Evolutionary conservation across 2,113 vertebrate species (phyloP).

Genomic region (Gymnorhina tibicen): DNA sequence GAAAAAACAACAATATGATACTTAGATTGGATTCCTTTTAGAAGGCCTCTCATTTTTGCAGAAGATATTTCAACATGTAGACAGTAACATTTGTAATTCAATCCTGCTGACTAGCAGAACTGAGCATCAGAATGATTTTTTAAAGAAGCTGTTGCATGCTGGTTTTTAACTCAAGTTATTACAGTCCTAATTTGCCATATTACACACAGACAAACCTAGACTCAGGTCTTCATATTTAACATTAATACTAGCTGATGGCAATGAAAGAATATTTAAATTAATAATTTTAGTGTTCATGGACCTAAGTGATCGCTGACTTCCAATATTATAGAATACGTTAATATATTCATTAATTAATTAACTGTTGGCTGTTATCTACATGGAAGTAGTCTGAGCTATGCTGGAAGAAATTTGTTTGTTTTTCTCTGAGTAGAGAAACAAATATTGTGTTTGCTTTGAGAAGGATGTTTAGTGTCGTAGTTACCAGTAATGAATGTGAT

Average conservation of each 20-base stretch:
- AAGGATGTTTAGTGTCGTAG: not conserved
- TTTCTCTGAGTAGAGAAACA: not conserved
- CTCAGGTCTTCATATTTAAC: not conserved
- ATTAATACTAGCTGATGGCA: not conserved
- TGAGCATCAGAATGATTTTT: not conserved
- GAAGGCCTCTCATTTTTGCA: constrained; percentile 45
- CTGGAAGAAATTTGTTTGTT: not conserved
- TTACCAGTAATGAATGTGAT: not conserved
- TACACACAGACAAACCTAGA: not conserved
- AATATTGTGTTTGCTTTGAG: not conserved
- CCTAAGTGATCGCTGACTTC: not conserved
- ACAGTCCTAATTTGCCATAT: not conserved
- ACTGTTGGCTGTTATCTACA: not conserved
- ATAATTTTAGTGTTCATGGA: not conserved
- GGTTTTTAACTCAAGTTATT: not conserved
- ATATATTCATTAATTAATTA: not conserved
- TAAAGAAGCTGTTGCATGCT: constrained; percentile 7
- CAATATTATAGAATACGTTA: not conserved
- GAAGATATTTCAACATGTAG: constrained; percentile 41
- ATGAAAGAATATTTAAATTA: not conserved
- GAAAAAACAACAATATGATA: constrained; percentile 45
- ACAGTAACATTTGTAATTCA: constrained; percentile 51
- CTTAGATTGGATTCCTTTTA: constrained; percentile 54
- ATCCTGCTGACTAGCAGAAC: constrained; percentile 33
- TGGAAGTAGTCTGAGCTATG: not conserved